Base-by-base conservation (phyloP, 2,113 vertebrate genomes). In the Cottus gobio region DNA sequence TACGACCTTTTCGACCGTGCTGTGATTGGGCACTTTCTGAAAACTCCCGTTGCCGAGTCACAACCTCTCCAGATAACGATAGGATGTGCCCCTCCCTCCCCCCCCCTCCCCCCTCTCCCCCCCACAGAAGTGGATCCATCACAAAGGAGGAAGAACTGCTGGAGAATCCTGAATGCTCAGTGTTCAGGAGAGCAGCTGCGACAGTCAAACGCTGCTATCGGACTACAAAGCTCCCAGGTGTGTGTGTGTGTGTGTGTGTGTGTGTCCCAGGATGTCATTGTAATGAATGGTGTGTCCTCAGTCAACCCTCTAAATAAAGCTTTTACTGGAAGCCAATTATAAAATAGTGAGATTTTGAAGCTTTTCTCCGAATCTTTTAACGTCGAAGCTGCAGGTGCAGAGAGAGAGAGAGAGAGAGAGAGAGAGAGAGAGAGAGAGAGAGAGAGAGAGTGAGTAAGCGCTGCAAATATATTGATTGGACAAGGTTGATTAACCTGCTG, bases 271-370 rank as follows among this genome's bases (percentile, higher is more conserved):
- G 63, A 37, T 3, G 30, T 63, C 12, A 15, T 30, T 5, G 18
- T 62, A 50, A 65, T 79, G 30, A 75, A 65, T 65, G 31, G 58
- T 0, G 24, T 65, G 82, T 75, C 65, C 76, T 84, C 76, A 75
- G 58, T 30, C 70, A 39, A 34, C 64, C 76, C 42, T 4, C 15
- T 26, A 20, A 39, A 70, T 34, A 63, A 46, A 5, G 31, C 52
- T 84, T 64, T 70, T 13, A 71, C 42, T 44, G 65, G 31, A 16
- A 69, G 36, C 54, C 42, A 20, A 0, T 67, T 44, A 26, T 68
- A 8, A 44, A 72, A 60, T 15, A 24, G 4, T 39, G 31, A 65
- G 7, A 24, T 34, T 15, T 26, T 65, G 7, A 6, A 26, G n/a
- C 48, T 39, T 73, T 22, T 11, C 11, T n/a, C 50, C 3, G 16